Conservation (phyloP, 2,113 vertebrate genomes). For the Ochotona curzoniae region DNA sequence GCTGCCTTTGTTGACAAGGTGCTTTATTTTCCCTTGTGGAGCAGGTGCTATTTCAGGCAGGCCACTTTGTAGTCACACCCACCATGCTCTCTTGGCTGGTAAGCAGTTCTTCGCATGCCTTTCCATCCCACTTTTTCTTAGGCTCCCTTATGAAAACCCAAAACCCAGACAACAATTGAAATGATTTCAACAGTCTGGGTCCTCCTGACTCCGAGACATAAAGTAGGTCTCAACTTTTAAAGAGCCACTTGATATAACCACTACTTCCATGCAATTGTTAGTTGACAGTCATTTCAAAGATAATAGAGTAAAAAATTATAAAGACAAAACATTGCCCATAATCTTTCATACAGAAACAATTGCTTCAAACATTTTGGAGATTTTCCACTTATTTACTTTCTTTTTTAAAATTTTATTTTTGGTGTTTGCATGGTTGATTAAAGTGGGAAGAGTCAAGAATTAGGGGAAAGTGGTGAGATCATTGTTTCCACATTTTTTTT, state of each 20-base stretch:
- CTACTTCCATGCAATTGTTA: not conserved
- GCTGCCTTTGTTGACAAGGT: not conserved
- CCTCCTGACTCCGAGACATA: not conserved
- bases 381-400: not conserved
- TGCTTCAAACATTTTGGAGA: not conserved
- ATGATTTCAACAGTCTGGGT: not conserved
- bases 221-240: not conserved
- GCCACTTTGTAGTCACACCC: not conserved
- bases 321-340: not conserved
- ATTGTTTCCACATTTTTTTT: not conserved
- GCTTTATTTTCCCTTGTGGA: not conserved
- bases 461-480: too few relatives aligned
- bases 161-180: not conserved
- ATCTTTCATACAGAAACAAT: not conserved
- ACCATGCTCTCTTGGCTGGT: not conserved
- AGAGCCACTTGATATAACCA: not conserved
- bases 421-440: too few relatives aligned
- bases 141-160: not conserved
- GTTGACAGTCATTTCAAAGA: constrained; percentile 5
- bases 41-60: not conserved
- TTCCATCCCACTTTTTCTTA: constrained; percentile 4
- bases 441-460: too few relatives aligned
- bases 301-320: not conserved
- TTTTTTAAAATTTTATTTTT: too few relatives aligned
- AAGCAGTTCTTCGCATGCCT: not conserved